Base-by-base conservation (phyloP, 2,797 vertebrate species). In the Mormyrops boulengeri region DNA sequence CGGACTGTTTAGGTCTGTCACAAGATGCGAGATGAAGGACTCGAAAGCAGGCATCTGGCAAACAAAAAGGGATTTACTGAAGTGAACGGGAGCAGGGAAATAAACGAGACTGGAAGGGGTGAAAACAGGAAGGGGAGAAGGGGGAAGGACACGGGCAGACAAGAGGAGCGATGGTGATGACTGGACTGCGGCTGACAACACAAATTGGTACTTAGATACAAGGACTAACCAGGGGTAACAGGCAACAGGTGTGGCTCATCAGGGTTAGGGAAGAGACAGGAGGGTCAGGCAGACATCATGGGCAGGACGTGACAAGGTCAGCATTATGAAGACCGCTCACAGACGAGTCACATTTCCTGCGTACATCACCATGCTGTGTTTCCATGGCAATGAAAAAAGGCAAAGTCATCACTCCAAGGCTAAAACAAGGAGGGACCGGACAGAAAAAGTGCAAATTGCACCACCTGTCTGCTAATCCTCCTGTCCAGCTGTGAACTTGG, bases 401-500 rank as follows among this genome's bases (percentile, higher is more conserved):
- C 41, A 22, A 47, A 11, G 41, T 47, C 77, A 82, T 82, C 41
- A 82, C 41, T 47, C 6, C 41, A 44, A 22, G 41, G 30, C 44
- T 62, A 6, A 82, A 82, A 47, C 41, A 26, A 47, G 30, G 50
- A 34, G 47, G 30, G 50, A 4, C 41, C 12, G 26, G 77, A 88
- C 53, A 41, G 89, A 90, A 91, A 90, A 89, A 86, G 60, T 89
- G n/a, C 89, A 93, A 93, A 92, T 92, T 38, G 92, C 93, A 93
- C 90, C 91, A 93, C 91, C 92, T 93, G 92, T 94, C 93, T 93
- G 92, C 93, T 92, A 93, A 94, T 95, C 90, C 88, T 82, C 22
- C 73, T 91, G 91, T 91, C 93, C 94, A 94, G 94, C 94, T 94
- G 93, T 94, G 91, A 12, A 84, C 66, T 90, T 93, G 91, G 92